These are phyloP conservation scores for Garrulus glandarius DNA, from an alignment of 2,797 vertebrate genomes.

Conservation along the genomic window DNA sequence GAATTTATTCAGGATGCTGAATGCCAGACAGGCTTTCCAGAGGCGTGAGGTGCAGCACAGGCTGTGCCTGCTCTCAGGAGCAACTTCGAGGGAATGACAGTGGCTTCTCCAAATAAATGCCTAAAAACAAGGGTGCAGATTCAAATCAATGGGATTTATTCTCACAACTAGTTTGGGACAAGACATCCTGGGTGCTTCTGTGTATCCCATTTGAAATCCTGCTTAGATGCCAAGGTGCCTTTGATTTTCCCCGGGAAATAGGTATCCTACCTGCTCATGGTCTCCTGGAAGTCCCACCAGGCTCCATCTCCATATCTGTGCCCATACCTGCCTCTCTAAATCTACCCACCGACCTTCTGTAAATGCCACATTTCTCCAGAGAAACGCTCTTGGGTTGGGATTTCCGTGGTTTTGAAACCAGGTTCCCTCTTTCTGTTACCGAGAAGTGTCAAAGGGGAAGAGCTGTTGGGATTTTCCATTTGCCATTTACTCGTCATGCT, in stretches of 20 bases:
- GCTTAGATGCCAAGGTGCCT: background rate
- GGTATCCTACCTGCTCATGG: background rate
- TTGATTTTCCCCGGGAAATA: background rate
- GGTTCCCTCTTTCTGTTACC: constrained; percentile 39
- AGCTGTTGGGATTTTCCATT: constrained; percentile 46
- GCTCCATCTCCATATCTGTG: background rate
- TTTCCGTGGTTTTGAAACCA: constrained; percentile 17
- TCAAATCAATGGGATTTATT: background rate
- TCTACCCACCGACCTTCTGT: background rate
- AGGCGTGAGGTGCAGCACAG: background rate
- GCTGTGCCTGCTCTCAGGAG: background rate
- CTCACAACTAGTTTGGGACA: background rate
- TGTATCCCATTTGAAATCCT: background rate
- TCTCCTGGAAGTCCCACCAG: background rate
- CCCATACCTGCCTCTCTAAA: background rate
- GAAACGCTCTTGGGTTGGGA: background rate
- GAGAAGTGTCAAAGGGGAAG: constrained; percentile 5
- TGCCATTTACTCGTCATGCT: background rate
- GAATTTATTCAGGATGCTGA: background rate
- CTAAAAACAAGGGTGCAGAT: background rate
- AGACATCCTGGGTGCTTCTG: background rate
- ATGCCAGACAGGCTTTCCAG: background rate
- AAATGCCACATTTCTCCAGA: background rate
- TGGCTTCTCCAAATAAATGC: background rate
- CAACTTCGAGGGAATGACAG: background rate